Evolutionary conservation across 2,888 invertebrate genomes (phyloP), one percentile per base, ranked within the genome.

Genomic region (Drosophila koepferae): DNA sequence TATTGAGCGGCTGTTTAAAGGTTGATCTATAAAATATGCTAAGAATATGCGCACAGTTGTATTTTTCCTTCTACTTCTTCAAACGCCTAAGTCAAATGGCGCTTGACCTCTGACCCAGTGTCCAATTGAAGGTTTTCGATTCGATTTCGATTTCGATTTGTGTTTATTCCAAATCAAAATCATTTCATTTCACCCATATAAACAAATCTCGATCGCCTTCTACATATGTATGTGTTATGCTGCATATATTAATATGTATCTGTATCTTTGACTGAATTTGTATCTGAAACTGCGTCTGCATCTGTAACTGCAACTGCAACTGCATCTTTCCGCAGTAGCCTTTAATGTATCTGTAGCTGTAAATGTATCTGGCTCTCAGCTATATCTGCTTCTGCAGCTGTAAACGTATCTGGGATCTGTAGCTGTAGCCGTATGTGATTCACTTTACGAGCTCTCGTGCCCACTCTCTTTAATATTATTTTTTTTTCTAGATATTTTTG

Each of bases 371-470:
- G 6, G 28, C 28, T 28, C 28, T 28, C 28, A 28, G 28, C 28
- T 28, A 28, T 28, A 28, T 28, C 28, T 28, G 28, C 28, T 28
- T 28, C 28, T 40, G 62, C 71, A 51, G 49, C 28, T 68, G 53
- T 72, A 60, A 31, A 34, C 61, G 69, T 81, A 68, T 63, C 60
- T 82, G 77, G 73, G 85, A 68, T 63, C 60, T 82, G 77, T 71
- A 77, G 56, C 63, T 68, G 43, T 49, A 40, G 48, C 41, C 56
- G 73, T 80, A 90, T 90, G 84, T 74, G 84, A 89, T 90, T 85
- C 82, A 74, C 85, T 87, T 87, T 87, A 87, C 86, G 85, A 85
- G 60, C 60, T 78, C 81, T 78, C 68, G 43, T 63, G 59, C 80
- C 67, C 77, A 65, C 79, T 64, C 81, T 81, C 5, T 63, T 28